Percentiles rank a stretch among this genome's conserved stretches.
These are phyloP conservation scores for Boulengeromyrus knoepffleri DNA, from an alignment of 2,113 vertebrate species.

Conservation along the genomic window DNA sequence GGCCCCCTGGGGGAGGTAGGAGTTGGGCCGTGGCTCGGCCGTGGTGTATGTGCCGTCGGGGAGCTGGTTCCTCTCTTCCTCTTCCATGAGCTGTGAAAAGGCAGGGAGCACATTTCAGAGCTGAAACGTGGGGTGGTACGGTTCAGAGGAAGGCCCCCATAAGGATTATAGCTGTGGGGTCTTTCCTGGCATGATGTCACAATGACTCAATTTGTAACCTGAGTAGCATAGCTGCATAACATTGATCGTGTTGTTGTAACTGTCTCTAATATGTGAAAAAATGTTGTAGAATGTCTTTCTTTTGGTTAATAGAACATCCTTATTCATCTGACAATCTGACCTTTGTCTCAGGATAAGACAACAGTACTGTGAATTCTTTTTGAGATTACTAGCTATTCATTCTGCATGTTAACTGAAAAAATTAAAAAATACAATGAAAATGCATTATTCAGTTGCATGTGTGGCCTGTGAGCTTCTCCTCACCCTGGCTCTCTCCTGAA, in stretches of 20 bases:
- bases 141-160: not conserved
- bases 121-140: not conserved
- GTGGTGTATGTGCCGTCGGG: conserved; percentile 54
- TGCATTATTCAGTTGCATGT: not conserved
- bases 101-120: conserved; percentile 14
- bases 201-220: not conserved
- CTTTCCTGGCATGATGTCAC: not conserved
- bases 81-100: conserved; percentile 50
- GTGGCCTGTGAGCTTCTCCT: conserved; percentile 19
- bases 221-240: not conserved
- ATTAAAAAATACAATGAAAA: not conserved
- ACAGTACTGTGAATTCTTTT: not conserved
- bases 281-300: not conserved
- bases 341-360: not conserved
- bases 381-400: not conserved
- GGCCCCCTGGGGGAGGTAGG: conserved; percentile 61
- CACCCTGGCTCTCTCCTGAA: conserved; percentile 64
- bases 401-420: not conserved
- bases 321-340: not conserved
- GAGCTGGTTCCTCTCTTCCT: conserved; percentile 52
- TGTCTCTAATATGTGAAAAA: not conserved
- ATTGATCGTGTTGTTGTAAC: not conserved
- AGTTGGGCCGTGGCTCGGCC: conserved; percentile 65
- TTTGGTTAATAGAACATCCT: not conserved
- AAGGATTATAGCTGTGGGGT: not conserved